These are phyloP conservation scores for Heliothis virescens DNA, from an alignment of 1,140 invertebrate species.

Conservation along the genomic window DNA sequence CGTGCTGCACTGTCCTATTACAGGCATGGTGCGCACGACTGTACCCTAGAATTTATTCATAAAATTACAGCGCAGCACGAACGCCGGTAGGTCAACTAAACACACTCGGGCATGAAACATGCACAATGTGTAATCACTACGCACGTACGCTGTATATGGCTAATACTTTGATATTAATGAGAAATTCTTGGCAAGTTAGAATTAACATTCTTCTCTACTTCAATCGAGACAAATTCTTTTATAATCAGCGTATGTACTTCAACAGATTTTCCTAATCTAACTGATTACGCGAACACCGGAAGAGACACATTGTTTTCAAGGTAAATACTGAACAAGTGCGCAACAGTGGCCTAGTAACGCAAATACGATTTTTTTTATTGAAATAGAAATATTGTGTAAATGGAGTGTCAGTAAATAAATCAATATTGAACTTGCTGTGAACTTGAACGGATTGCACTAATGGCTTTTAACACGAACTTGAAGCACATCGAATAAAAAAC, in stretches of 20 bases:
- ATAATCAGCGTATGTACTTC: background rate
- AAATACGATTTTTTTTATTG: conserved; percentile 1
- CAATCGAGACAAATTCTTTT: conserved; percentile 10
- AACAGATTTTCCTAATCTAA: conserved; percentile 14
- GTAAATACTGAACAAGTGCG: background rate
- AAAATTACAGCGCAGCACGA: conserved; percentile 31
- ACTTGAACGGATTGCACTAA: conserved; percentile 29
- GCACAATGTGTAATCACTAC: conserved; percentile 30
- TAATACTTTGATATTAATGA: background rate
- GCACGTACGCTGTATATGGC: background rate
- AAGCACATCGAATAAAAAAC: background rate
- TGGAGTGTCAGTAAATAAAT: conserved; percentile 17
- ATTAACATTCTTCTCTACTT: conserved; percentile 17
- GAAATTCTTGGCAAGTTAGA: background rate
- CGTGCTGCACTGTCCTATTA: conserved; percentile 22
- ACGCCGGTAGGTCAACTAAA: conserved; percentile 8
- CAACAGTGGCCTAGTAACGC: background rate
- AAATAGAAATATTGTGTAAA: conserved; percentile 6
- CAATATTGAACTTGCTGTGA: conserved; percentile 21
- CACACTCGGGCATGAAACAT: conserved; percentile 9
- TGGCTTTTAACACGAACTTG: conserved; percentile 34
- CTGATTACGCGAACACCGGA: conserved; percentile 15
- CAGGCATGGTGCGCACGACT: conserved; percentile 1
- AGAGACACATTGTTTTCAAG: conserved; percentile 3
- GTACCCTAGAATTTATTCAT: conserved; percentile 38